phyloP scores from a whole-genome alignment of 2,797 vertebrate genomes.

The Coranthus polyacanthus region DNA sequence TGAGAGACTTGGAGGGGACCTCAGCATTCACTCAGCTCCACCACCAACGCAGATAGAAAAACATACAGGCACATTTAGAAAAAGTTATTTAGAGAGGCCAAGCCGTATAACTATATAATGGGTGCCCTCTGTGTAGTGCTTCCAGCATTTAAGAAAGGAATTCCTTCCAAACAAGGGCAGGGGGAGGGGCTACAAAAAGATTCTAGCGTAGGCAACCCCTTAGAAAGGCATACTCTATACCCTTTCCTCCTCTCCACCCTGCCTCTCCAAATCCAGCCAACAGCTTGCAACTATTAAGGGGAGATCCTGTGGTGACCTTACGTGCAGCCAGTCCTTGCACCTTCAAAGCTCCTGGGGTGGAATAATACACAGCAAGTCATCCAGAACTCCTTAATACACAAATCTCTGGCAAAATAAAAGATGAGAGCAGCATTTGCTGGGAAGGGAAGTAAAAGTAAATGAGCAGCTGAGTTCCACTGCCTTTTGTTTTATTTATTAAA shows the following conservation, averaged over 20 bases:
- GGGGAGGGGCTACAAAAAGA: slow-evolving; percentile 53
- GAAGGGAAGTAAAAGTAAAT: slow-evolving; percentile 58
- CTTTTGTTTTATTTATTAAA: slow-evolving; percentile 27
- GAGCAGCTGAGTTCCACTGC: slow-evolving; percentile 33
- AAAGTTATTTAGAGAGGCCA: slow-evolving; percentile 64
- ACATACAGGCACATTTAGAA: slow-evolving; percentile 70
- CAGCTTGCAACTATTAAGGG: slow-evolving; percentile 88
- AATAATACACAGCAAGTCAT: slow-evolving; percentile 85
- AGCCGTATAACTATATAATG: slow-evolving; percentile 69
- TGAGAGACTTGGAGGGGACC: slow-evolving; percentile 40
- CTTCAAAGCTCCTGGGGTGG: slow-evolving; percentile 83
- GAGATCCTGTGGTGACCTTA: slow-evolving; percentile 85
- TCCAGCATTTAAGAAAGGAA: slow-evolving; percentile 75
- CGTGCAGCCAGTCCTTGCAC: slow-evolving; percentile 82
- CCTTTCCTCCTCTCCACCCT: slow-evolving; percentile 64
- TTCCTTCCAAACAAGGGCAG: slow-evolving; percentile 66
- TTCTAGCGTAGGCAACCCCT: slow-evolving; percentile 69
- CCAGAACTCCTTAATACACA: slow-evolving; percentile 84
- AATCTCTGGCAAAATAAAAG: slow-evolving; percentile 77
- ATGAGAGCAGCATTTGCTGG: slow-evolving; percentile 47
- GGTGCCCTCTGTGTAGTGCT: slow-evolving; percentile 64
- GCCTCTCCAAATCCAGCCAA: slow-evolving; percentile 74
- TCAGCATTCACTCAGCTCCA: slow-evolving; percentile 40
- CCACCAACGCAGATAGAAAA: slow-evolving; percentile 66
- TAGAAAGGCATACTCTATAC: slow-evolving; percentile 63